Evolutionary conservation across 2,888 invertebrate species (phyloP).

Genomic region (Aradus depressus): DNA sequence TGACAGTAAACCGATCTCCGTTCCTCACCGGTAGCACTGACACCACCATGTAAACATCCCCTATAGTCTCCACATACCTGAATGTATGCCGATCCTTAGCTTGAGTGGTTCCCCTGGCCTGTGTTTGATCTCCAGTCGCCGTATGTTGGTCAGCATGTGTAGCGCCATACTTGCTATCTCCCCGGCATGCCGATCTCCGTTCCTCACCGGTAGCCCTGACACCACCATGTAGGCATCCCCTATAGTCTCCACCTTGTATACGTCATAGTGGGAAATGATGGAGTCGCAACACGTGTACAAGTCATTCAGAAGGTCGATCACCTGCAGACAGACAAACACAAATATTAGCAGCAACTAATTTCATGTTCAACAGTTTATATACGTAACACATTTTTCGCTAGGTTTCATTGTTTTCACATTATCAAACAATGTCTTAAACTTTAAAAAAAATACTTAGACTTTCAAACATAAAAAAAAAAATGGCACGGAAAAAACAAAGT

Average conservation of each 20-base stretch:
- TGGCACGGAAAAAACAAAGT: too few relatives aligned
- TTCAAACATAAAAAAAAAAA: too few relatives aligned
- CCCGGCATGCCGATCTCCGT: slow-evolving; percentile 61
- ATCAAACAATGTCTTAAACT: too few relatives aligned
- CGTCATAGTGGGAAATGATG: slow-evolving; percentile 75
- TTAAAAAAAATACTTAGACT: too few relatives aligned
- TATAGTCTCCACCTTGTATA: slow-evolving; percentile 79
- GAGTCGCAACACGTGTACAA: slow-evolving; percentile 80
- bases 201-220: slow-evolving; percentile 62
- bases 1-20: slow-evolving; percentile 55
- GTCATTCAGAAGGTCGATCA: slow-evolving; percentile 77
- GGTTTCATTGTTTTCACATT: too few relatives aligned
- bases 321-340: slow-evolving; percentile 42
- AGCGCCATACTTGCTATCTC: slow-evolving; percentile 70
- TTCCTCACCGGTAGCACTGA: slow-evolving; percentile 65
- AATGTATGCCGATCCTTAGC: slow-evolving; percentile 61
- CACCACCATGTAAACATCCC: slow-evolving; percentile 68
- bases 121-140: slow-evolving; percentile 56
- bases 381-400: too few relatives aligned
- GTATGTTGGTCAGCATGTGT: slow-evolving; percentile 57
- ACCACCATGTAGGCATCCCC: slow-evolving; percentile 74
- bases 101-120: slow-evolving; percentile 54
- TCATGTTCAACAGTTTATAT: too few relatives aligned
- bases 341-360: too few relatives aligned
- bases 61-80: slow-evolving; percentile 39